Percentiles rank a stretch among this genome's conserved stretches.
Conservation (phyloP, 2,888 invertebrate genomes). For the Ormyrus thymus region DNA sequence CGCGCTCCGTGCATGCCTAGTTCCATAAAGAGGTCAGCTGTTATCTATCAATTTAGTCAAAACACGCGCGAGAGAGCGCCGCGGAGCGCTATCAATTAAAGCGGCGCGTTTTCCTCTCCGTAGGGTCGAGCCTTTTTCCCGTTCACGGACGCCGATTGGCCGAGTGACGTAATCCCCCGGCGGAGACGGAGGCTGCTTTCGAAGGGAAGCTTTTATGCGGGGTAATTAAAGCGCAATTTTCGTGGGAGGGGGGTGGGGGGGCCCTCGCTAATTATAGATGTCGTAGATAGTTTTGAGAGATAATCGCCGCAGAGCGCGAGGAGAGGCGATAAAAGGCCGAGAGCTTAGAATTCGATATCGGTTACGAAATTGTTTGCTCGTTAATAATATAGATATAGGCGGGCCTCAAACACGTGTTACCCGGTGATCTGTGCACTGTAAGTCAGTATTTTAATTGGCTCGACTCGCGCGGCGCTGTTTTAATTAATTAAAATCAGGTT, state of each 20-base stretch:
- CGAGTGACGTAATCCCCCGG: no score
- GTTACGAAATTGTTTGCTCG: no score
- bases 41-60: constrained; percentile 57
- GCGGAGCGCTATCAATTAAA: constrained; percentile 32
- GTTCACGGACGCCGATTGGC: no score
- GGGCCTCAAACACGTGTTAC: no score
- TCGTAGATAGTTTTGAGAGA: constrained; percentile 12
- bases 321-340: no score
- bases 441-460: no score
- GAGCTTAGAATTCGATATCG: no score
- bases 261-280: background rate
- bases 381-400: no score
- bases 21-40: constrained; percentile 55
- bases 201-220: background rate
- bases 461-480: no score
- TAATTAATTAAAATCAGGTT: no score
- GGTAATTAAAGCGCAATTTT: background rate
- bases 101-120: background rate
- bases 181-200: no score
- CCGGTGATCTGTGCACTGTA: no score
- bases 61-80: constrained; percentile 47
- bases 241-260: background rate
- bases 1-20: constrained; percentile 32
- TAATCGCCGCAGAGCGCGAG: background rate
- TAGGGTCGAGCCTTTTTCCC: background rate